Evolutionary conservation across 2,888 invertebrate genomes (phyloP), one percentile per base, ranked within the genome.

Genomic region (Pherbina coryleti): DNA sequence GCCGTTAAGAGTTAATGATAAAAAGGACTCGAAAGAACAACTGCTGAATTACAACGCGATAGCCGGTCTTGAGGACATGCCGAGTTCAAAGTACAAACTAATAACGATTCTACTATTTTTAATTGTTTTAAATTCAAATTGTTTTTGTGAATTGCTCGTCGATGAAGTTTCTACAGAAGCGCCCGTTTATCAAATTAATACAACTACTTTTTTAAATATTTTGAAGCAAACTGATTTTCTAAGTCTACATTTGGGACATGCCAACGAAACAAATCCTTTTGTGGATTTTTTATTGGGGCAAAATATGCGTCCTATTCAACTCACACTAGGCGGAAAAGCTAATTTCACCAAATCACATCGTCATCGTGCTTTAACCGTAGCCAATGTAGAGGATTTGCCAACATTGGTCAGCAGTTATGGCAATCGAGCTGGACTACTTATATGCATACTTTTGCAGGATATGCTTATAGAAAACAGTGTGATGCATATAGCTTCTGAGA

Each of bases 251-350:
- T 74, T 88, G 51, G 75, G 74, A 0, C 75, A 57, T 5, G 5
- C 37, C 0, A 34, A 55, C 4, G 84, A 85, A 14, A 8, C 8
- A 5, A 79, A 81, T 17, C 57, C 22, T 5, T 78, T 85, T 17
- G 81, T 86, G 5, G 75, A 79, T n/a, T 84, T 82, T 69, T 71
- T 87, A 0, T 34, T 87, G 14, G 69, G 44, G 3, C 85, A 86
- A 53, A 14, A 55, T 3, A 11, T 19, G 1, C 81, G 80, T 17
- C 75, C 86, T 0, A 8, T 84, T 0, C 80, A 78, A 37, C 74
- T 87, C 34, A 80, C 79, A 25, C 25, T 78, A 0, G 77, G 69
- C 9, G 37, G 60, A 17, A 70, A 66, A 5, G 22, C 25, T 55
- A 8, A 9, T 57, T 76, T 75, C n/a, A 51, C 5, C 0, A n/a